These are phyloP conservation scores for Cantharis lateralis DNA, from an alignment of 2,888 invertebrate species.

Conservation along the genomic window DNA sequence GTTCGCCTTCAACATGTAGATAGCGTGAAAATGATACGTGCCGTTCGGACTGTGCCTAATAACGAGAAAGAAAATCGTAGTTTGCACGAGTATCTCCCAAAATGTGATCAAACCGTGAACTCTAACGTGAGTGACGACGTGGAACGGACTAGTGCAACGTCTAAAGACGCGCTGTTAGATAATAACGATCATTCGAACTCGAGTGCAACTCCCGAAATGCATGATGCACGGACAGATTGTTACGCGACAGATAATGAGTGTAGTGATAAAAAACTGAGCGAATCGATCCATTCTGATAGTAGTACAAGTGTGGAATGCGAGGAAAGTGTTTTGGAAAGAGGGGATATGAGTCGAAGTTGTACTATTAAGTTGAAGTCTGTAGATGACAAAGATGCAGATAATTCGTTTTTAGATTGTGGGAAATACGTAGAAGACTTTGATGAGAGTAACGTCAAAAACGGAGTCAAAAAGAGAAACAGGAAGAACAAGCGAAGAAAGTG, in stretches of 20 bases:
- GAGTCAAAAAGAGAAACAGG: constrained; percentile 42
- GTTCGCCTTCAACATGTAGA: constrained; percentile 56
- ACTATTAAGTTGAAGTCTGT: constrained; percentile 31
- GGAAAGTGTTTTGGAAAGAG: constrained; percentile 37
- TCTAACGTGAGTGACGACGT: constrained; percentile 54
- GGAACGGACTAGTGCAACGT: constrained; percentile 70
- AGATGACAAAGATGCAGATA: constrained; percentile 27
- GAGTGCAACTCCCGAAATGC: constrained; percentile 63
- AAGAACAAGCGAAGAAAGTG: constrained; percentile 43
- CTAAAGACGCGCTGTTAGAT: constrained; percentile 71
- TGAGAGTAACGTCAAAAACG: constrained; percentile 27
- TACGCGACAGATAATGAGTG: constrained; percentile 51
- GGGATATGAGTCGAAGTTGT: constrained; percentile 32
- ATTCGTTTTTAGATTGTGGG: constrained; percentile 36
- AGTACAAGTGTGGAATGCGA: constrained; percentile 51
- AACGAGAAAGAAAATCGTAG: constrained; percentile 32
- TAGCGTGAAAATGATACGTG: constrained; percentile 55
- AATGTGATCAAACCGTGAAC: constrained; percentile 25
- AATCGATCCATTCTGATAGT: constrained; percentile 50
- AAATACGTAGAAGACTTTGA: constrained; percentile 35
- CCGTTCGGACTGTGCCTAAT: constrained; percentile 31
- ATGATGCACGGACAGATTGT: constrained; percentile 52
- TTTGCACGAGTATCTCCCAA: constrained; percentile 27
- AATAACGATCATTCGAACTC: constrained; percentile 64
- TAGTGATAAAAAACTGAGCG: constrained; percentile 51